phyloP scores from a whole-genome alignment of 2,888 invertebrate species.

The Amblyjoppa proteus region DNA sequence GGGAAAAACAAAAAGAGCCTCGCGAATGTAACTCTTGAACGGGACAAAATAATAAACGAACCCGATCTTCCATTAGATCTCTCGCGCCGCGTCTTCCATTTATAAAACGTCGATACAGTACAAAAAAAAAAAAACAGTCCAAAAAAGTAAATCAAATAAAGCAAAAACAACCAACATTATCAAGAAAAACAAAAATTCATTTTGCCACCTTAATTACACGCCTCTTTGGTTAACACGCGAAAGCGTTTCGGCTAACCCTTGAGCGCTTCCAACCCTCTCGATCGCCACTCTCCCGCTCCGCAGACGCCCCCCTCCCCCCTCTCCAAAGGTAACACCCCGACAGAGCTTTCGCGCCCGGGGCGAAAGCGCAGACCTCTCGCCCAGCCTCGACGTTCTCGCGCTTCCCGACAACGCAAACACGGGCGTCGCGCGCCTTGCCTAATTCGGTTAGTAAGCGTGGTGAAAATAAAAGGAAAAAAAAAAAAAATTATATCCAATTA shows the following conservation, averaged over 20 bases:
- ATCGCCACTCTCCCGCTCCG: neutral
- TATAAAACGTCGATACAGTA: slow-evolving; percentile 23
- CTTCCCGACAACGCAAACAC: slow-evolving; percentile 75
- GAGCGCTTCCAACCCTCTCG: slow-evolving; percentile 69
- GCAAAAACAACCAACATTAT: neutral
- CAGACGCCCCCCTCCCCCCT: neutral
- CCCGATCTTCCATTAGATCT: slow-evolving; percentile 38
- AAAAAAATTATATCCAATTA: slow-evolving; percentile 79
- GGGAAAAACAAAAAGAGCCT: neutral
- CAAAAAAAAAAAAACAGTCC: neutral
- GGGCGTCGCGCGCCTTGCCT: slow-evolving; percentile 67
- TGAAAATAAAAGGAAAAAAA: slow-evolving; percentile 37
- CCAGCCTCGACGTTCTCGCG: slow-evolving; percentile 50
- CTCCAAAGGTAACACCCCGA: slow-evolving; percentile 19
- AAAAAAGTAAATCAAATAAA: neutral
- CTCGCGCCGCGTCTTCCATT: slow-evolving; percentile 28
- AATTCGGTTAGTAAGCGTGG: slow-evolving; percentile 78
- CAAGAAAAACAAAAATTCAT: slow-evolving; percentile 44
- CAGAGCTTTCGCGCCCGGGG: slow-evolving; percentile 29
- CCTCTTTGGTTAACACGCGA: slow-evolving; percentile 71
- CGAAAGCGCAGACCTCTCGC: slow-evolving; percentile 20
- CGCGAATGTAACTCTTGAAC: slow-evolving; percentile 12
- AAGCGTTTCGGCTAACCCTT: slow-evolving; percentile 71
- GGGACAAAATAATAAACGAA: slow-evolving; percentile 38
- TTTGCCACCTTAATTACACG: slow-evolving; percentile 6